These are phyloP conservation scores for Polyergus mexicanus DNA, from an alignment of 1,140 invertebrate species.

Conservation along the genomic window DNA sequence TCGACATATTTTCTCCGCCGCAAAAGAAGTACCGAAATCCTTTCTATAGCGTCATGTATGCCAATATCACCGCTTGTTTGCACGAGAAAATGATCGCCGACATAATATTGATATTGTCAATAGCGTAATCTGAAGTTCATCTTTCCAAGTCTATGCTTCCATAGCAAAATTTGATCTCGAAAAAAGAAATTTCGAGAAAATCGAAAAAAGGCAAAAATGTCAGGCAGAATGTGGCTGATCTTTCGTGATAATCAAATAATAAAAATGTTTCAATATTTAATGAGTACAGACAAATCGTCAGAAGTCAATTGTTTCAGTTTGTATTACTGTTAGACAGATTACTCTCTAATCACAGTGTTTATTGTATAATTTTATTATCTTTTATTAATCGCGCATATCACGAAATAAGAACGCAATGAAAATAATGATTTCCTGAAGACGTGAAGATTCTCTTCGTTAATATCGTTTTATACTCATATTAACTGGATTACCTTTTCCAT, in stretches of 20 bases:
- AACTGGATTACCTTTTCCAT: background rate
- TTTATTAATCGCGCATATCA: background rate
- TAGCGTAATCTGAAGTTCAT: constrained; percentile 34
- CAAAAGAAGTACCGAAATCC: constrained; percentile 43
- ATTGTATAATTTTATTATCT: background rate
- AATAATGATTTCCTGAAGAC: background rate
- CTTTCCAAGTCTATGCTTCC: constrained; percentile 36
- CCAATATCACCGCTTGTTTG: constrained; percentile 64
- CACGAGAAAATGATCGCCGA: constrained; percentile 63
- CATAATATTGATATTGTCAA: constrained; percentile 68
- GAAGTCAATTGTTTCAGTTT: background rate
- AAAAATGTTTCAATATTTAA: background rate
- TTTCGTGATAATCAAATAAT: background rate
- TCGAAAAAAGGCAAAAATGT: background rate
- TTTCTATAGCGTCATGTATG: constrained; percentile 62
- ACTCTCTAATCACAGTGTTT: background rate
- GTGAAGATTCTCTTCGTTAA: background rate
- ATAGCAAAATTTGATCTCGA: constrained; percentile 3
- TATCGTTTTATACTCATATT: background rate
- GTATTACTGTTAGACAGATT: background rate
- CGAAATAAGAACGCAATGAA: background rate
- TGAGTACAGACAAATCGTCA: background rate
- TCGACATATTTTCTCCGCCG: background rate
- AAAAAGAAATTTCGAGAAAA: constrained; percentile 2
- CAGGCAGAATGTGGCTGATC: background rate